Conservation (phyloP, 2,888 invertebrate species). For the Oligia strigilis region DNA sequence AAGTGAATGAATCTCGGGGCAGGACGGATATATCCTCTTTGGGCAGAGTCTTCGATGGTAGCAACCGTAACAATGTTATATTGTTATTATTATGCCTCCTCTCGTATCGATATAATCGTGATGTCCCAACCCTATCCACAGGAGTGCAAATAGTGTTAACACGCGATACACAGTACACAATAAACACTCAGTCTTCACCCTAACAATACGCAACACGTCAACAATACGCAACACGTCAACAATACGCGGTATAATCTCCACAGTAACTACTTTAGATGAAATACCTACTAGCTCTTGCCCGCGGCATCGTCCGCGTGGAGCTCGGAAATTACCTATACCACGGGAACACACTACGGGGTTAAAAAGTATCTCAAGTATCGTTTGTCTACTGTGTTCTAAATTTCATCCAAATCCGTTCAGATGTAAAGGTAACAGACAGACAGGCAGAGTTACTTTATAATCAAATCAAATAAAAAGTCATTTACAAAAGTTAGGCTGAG, state of each 20-base stretch:
- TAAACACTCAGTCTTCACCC: neutral
- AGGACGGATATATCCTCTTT: neutral
- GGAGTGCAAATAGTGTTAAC: slow-evolving; percentile 45
- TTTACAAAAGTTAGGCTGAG: no score
- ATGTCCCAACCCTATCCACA: slow-evolving; percentile 20
- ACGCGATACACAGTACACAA: slow-evolving; percentile 29
- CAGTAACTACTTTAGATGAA: neutral
- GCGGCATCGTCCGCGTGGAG: no score
- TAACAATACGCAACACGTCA: slow-evolving; percentile 24
- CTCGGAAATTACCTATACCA: neutral
- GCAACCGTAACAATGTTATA: neutral
- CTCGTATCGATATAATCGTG: slow-evolving; percentile 5
- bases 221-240: slow-evolving; percentile 17
- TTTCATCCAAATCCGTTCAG: no score
- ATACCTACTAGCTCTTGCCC: neutral
- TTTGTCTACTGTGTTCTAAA: neutral
- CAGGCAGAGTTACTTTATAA: no score
- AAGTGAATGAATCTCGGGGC: no score
- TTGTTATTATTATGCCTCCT: neutral
- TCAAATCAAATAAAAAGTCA: no score
- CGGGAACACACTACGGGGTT: no score
- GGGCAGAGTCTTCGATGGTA: neutral
- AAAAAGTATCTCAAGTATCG: neutral
- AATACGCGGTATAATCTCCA: neutral
- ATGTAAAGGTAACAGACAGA: no score